Percentiles rank a stretch among this genome's conserved stretches.
Conservation (phyloP, 37 sponge, comb jelly and placozoan genomes). For the Geodia barretti region DNA sequence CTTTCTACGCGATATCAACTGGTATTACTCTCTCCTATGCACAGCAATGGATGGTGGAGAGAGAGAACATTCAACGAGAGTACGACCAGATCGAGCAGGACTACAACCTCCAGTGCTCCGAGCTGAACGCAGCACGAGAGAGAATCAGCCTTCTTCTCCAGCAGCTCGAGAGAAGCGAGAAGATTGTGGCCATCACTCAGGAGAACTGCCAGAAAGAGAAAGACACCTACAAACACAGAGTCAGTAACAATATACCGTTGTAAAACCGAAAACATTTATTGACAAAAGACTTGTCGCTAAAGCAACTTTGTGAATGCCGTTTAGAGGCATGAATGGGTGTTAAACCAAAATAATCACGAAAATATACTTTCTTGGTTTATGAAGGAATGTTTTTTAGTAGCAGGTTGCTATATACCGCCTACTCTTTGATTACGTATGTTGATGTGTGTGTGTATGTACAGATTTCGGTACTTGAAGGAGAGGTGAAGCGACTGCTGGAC, state of each 20-base stretch:
- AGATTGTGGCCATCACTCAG: slow-evolving; percentile 8
- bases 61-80: slow-evolving; percentile 32
- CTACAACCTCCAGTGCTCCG: slow-evolving; percentile 33
- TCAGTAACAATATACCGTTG: too few species aligned
- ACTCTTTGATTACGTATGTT: too few species aligned
- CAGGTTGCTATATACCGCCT: too few species aligned
- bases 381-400: too few species aligned
- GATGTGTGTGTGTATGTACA: slow-evolving; percentile 1
- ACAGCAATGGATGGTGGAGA: slow-evolving; percentile 25
- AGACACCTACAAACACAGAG: slow-evolving; percentile 21
- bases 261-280: too few species aligned
- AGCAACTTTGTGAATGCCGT: too few species aligned
- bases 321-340: too few species aligned
- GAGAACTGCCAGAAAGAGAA: slow-evolving; percentile 22
- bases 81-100: slow-evolving; percentile 54
- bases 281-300: too few species aligned
- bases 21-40: slow-evolving; percentile 9
- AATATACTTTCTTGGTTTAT: too few species aligned
- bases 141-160: slow-evolving; percentile 37
- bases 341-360: too few species aligned
- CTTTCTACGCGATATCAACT: neutral
- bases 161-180: slow-evolving; percentile 51
- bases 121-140: slow-evolving; percentile 65
- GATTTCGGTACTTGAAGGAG: slow-evolving; percentile 24
- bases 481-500: slow-evolving; percentile 21